Percentiles rank a stretch among this genome's conserved stretches.
Evolutionary conservation across 1,140 invertebrate genomes (phyloP).

Genomic region (Chironomus tepperi): DNA sequence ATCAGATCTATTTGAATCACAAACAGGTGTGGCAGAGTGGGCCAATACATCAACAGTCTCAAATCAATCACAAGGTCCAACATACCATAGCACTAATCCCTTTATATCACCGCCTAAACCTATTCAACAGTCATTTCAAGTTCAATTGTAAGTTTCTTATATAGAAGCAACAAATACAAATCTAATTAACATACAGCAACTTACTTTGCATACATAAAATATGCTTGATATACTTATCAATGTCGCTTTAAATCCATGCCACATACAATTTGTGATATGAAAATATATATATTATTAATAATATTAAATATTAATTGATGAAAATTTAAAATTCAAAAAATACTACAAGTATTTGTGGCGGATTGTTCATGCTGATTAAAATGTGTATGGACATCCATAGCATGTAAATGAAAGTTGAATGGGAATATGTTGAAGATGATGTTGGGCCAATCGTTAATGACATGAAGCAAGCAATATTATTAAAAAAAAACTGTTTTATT

Average conservation of each 20-base stretch:
- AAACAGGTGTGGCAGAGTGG: slow-evolving; percentile 40
- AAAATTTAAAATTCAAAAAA: neutral
- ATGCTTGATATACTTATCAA: neutral
- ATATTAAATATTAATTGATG: too few species aligned
- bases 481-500: too few species aligned
- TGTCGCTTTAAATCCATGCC: neutral
- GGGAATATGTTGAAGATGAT: too few species aligned
- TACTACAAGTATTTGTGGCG: neutral
- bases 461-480: too few species aligned
- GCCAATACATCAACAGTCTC: slow-evolving; percentile 34
- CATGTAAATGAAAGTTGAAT: too few species aligned
- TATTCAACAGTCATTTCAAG: slow-evolving; percentile 53
- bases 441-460: too few species aligned
- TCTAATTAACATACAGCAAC: neutral
- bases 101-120: slow-evolving; percentile 44
- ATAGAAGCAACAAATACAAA: neutral
- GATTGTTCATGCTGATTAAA: neutral
- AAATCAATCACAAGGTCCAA: slow-evolving; percentile 31
- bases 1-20: slow-evolving; percentile 68
- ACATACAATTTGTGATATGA: slow-evolving; percentile 6
- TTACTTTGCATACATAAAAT: neutral
- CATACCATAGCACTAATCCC: slow-evolving; percentile 43
- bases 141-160: slow-evolving; percentile 47
- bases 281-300: neutral
- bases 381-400: too few species aligned